Evolutionary conservation across 2,888 invertebrate genomes (phyloP).

Genomic region (Palloptera scutellata): DNA sequence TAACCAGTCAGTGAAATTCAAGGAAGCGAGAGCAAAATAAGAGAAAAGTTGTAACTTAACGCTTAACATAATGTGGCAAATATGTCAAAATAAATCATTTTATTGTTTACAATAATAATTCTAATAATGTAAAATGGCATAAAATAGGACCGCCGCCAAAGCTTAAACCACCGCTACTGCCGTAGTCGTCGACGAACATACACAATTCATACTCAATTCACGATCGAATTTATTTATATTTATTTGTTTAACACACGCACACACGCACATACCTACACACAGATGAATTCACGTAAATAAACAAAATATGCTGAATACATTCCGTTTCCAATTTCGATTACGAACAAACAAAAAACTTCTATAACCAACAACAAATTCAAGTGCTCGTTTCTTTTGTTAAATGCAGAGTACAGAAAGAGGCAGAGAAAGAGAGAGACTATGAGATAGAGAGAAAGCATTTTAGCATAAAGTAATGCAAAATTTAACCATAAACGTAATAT

Average conservation of each 20-base stretch:
- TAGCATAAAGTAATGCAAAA: no score
- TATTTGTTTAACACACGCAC: neutral
- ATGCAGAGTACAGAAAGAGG: slow-evolving; percentile 2
- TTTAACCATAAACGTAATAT: no score
- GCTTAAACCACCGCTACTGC: no score
- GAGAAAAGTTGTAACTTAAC: no score
- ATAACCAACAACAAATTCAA: slow-evolving; percentile 2
- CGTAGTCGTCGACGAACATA: neutral
- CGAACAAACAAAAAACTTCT: slow-evolving; percentile 1
- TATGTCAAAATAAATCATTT: slow-evolving; percentile 45
- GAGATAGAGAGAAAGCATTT: no score
- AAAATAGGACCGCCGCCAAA: neutral
- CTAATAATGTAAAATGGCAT: slow-evolving; percentile 40
- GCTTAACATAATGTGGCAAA: slow-evolving; percentile 36
- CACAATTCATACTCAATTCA: neutral
- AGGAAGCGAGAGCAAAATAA: no score
- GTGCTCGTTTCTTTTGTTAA: slow-evolving; percentile 13
- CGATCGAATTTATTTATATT: slow-evolving; percentile 28
- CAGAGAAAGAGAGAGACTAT: no score
- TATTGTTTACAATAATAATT: slow-evolving; percentile 45
- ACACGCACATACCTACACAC: neutral
- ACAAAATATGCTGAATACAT: slow-evolving; percentile 30
- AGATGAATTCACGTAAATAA: no score
- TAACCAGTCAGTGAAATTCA: no score
- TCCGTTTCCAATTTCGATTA: slow-evolving; percentile 37